phyloP scores from a whole-genome alignment of 2,113 vertebrate species.

The Chloebia gouldiae region DNA sequence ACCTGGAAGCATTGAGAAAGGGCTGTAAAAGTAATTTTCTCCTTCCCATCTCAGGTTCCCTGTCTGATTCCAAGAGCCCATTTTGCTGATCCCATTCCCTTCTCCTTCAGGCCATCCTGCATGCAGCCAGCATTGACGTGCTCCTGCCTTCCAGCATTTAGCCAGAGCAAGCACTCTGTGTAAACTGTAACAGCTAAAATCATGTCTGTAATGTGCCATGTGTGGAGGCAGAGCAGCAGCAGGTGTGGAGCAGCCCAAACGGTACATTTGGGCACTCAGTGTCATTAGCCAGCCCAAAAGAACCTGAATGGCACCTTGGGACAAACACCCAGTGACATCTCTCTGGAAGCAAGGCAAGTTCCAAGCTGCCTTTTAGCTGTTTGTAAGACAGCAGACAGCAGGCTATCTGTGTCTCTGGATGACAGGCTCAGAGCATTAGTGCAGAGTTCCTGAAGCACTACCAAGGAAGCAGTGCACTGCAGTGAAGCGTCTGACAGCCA shows the following conservation, averaged over 20 bases:
- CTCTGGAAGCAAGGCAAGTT: fast-evolving
- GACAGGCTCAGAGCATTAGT: background rate
- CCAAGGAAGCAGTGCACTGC: background rate
- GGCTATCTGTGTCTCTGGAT: fast-evolving
- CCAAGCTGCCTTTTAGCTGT: fast-evolving
- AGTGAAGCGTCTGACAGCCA: background rate
- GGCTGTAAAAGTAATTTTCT: background rate
- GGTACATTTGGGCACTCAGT: fast-evolving
- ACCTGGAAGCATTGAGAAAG: background rate
- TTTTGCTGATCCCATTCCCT: background rate
- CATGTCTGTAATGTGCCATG: fast-evolving
- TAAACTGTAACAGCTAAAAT: fast-evolving
- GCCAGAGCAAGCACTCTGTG: background rate
- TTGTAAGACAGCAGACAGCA: background rate
- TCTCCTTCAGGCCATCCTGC: background rate
- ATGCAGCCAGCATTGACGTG: fast-evolving
- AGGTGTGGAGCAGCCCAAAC: background rate
- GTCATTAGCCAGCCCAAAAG: background rate
- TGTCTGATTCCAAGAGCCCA: background rate
- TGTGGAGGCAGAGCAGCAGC: fast-evolving
- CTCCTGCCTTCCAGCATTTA: background rate
- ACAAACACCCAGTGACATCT: background rate
- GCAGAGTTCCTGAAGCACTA: background rate
- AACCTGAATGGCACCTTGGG: fast-evolving
- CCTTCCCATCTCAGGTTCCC: background rate